These are phyloP conservation scores for Julus scanicus DNA, from an alignment of 2,888 invertebrate species.

Conservation along the genomic window DNA sequence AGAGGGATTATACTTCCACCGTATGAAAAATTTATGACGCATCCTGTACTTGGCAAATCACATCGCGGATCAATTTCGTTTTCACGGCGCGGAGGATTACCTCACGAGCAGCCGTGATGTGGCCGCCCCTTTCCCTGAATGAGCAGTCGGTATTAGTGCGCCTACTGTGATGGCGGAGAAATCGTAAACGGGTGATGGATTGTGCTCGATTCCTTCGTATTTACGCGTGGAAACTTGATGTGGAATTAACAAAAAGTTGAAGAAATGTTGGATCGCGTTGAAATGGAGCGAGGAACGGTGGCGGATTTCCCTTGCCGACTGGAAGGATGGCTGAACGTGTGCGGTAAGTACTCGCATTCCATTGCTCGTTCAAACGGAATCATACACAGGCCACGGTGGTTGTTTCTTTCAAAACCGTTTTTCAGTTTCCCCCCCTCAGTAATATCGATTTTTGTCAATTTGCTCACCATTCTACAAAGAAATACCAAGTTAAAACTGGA, in stretches of 20 bases:
- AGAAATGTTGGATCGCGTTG: conserved; percentile 51
- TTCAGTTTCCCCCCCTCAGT: background rate
- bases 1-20: background rate
- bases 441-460: background rate
- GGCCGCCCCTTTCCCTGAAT: background rate
- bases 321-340: conserved; percentile 73
- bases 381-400: conserved; percentile 8
- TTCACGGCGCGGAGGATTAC: background rate
- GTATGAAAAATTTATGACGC: background rate
- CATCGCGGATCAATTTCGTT: background rate
- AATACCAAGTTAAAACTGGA: background rate
- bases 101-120: background rate
- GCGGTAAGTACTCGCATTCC: conserved; percentile 67
- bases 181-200: conserved; percentile 41
- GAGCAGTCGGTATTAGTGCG: conserved; percentile 16
- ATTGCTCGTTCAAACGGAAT: background rate
- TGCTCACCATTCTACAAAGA: background rate
- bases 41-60: background rate
- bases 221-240: conserved; percentile 18
- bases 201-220: background rate
- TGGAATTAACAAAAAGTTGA: conserved; percentile 37
- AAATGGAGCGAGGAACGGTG: conserved; percentile 47
- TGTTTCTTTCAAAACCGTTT: background rate
- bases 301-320: conserved; percentile 71
- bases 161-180: conserved; percentile 41